These are phyloP conservation scores for Arvicanthis niloticus DNA, from an alignment of 2,113 vertebrate species.

Conservation along the genomic window DNA sequence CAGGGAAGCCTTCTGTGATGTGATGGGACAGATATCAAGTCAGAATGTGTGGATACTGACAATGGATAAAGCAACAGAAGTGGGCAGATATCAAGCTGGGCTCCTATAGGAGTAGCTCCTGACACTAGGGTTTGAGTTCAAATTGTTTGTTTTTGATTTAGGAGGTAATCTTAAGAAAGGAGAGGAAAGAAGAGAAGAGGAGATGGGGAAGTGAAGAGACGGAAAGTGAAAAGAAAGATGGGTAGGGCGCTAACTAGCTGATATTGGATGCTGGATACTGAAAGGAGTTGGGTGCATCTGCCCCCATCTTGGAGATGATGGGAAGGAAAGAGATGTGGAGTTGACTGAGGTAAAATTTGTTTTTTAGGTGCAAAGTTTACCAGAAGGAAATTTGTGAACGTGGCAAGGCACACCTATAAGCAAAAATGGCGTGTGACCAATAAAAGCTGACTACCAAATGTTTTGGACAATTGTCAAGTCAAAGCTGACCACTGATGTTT, in stretches of 20 bases:
- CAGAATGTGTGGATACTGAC: background rate
- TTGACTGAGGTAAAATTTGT: too few species aligned
- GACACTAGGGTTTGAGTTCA: background rate
- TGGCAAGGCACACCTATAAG: background rate
- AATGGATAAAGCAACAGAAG: background rate
- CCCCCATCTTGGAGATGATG: background rate
- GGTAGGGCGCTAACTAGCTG: background rate
- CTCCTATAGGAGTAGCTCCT: background rate
- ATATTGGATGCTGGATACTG: background rate
- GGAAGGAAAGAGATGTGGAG: background rate
- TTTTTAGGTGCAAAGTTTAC: constrained; percentile 18
- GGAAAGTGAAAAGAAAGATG: background rate
- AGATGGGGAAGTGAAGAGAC: background rate
- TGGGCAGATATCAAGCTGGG: background rate
- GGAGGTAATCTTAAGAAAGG: background rate
- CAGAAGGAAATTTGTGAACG: constrained; percentile 42
- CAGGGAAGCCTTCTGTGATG: background rate
- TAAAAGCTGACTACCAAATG: background rate
- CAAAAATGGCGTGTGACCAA: background rate
- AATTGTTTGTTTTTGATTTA: background rate
- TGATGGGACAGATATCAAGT: background rate
- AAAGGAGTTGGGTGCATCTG: background rate
- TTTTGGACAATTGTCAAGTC: background rate
- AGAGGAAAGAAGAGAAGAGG: background rate
- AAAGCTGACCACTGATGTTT: constrained; percentile 6